Percentiles rank a stretch among this genome's conserved stretches.
Evolutionary conservation across 2,797 vertebrate genomes (phyloP).

Genomic region (Galagoides demidoff): DNA sequence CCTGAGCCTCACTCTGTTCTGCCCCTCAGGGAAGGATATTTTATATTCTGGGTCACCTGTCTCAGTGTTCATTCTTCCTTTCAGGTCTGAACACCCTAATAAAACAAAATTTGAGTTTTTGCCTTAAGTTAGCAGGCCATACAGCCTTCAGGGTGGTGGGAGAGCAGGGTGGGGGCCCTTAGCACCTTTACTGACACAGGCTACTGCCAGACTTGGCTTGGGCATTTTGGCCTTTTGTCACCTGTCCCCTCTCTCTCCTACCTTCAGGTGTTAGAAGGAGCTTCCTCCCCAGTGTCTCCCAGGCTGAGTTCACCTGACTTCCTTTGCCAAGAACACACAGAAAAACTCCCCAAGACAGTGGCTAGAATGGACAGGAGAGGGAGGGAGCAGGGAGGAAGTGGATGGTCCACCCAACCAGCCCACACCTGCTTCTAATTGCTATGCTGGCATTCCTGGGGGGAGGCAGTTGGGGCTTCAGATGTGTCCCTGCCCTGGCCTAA

Average conservation of each 20-base stretch:
- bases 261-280: not conserved
- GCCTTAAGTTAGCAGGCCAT: not conserved
- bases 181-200: not conserved
- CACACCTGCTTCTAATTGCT: constrained; percentile 78
- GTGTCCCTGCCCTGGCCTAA: not conserved
- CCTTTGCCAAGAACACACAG: constrained; percentile 60
- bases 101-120: not conserved
- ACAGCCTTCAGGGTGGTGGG: not conserved
- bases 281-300: not conserved
- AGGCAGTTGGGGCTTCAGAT: not conserved
- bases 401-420: not conserved
- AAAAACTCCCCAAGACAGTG: constrained; percentile 64
- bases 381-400: not conserved
- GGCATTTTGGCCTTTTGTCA: not conserved
- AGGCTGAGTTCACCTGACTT: not conserved
- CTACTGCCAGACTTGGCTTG: not conserved
- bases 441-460: constrained; percentile 52
- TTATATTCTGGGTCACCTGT: not conserved
- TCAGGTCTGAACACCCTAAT: not conserved
- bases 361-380: constrained; percentile 34
- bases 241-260: not conserved
- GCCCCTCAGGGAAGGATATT: not conserved
- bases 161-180: not conserved
- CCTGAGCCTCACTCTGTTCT: not conserved
- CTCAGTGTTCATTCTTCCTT: not conserved